Percentiles rank a stretch among this genome's conserved stretches.
Conservation (phyloP, 2,113 vertebrate genomes). For the Sardina pilchardus region DNA sequence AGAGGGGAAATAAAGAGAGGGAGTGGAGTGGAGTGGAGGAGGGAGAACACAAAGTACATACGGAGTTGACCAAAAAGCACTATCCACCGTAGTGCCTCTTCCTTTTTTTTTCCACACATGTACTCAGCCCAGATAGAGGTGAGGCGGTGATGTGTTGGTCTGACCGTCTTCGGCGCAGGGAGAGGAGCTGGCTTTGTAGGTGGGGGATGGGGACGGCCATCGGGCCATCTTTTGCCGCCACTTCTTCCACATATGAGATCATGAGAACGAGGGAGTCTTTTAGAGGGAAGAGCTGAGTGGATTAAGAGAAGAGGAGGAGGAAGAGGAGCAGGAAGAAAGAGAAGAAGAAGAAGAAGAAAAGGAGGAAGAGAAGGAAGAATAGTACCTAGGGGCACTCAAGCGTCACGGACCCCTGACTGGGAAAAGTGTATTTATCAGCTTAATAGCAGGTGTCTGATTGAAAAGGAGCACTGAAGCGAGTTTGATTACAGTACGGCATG, state of each 20-base stretch:
- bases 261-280: conserved; percentile 63
- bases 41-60: conserved; percentile 51
- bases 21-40: not conserved
- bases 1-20: conserved; percentile 40
- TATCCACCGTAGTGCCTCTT: conserved; percentile 51
- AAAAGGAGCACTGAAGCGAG: conserved; percentile 61
- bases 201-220: conserved; percentile 24
- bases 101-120: conserved; percentile 44
- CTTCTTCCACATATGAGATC: conserved; percentile 72
- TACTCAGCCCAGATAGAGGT: conserved; percentile 53
- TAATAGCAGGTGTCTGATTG: conserved; percentile 82
- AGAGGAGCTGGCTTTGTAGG: not conserved
- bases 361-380: conserved; percentile 51
- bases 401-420: conserved; percentile 70
- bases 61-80: conserved; percentile 56
- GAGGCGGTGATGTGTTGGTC: conserved; percentile 59
- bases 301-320: conserved; percentile 56
- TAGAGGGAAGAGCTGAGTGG: conserved; percentile 58
- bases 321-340: too few species aligned
- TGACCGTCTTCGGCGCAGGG: conserved; percentile 32
- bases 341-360: not conserved
- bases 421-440: conserved; percentile 81
- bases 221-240: conserved; percentile 61
- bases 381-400: conserved; percentile 69
- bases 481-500: conserved; percentile 73